Percentiles rank a stretch among this genome's conserved stretches.
phyloP scores from a whole-genome alignment of 2,797 vertebrate species.

The Bothrops alternatus region DNA sequence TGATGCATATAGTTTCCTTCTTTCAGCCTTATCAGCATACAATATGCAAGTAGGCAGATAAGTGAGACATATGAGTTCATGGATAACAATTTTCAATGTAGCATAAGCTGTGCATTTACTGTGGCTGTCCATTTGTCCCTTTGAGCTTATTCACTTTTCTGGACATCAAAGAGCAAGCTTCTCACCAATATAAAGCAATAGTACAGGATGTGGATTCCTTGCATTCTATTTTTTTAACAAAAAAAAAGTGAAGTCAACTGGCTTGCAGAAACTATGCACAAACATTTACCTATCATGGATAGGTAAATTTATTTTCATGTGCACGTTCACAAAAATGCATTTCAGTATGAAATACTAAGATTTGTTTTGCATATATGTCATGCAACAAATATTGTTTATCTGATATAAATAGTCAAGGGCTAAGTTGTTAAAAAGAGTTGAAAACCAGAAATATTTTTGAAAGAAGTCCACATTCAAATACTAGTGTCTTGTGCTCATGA shows the following conservation, averaged over 20 bases:
- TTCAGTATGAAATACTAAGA: not conserved
- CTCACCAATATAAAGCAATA: not conserved
- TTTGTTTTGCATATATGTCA: not conserved
- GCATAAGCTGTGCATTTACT: not conserved
- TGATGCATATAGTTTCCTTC: not conserved
- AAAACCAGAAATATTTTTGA: not conserved
- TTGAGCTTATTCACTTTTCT: not conserved
- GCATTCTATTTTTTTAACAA: not conserved
- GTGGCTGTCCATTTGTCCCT: not conserved
- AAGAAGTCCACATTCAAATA: not conserved
- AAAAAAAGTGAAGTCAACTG: not conserved
- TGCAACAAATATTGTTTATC: not conserved
- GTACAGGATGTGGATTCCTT: not conserved
- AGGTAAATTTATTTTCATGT: not conserved
- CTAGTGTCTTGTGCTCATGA: not conserved
- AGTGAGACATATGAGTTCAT: not conserved
- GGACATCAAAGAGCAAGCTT: not conserved
- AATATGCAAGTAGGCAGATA: not conserved
- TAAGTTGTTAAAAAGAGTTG: not conserved
- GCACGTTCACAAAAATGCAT: not conserved
- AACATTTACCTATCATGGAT: not conserved
- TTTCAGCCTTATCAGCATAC: not conserved
- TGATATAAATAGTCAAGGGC: not conserved
- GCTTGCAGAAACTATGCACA: not conserved
- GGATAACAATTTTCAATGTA: not conserved